These are phyloP conservation scores for Phrynocephalus forsythii DNA, from an alignment of 2,797 vertebrate species.

Conservation along the genomic window DNA sequence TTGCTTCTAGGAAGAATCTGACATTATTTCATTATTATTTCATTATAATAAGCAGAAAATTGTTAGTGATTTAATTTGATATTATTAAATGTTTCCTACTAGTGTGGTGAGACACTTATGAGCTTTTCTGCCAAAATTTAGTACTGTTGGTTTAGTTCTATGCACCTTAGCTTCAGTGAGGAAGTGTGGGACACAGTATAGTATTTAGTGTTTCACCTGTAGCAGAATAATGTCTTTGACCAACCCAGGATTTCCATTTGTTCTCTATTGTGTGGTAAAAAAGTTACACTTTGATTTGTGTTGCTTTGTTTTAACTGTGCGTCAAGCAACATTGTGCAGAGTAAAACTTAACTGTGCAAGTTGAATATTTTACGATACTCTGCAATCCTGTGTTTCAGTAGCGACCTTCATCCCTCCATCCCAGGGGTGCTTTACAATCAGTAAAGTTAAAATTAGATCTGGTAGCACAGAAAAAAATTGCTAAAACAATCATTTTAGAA, in stretches of 20 bases:
- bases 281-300: slow-evolving; percentile 36
- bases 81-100: too few species aligned
- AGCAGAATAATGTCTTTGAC: too few species aligned
- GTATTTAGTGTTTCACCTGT: too few species aligned
- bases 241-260: background rate
- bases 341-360: slow-evolving; percentile 32
- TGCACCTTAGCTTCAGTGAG: too few species aligned
- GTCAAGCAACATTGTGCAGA: slow-evolving; percentile 1
- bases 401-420: slow-evolving; percentile 21
- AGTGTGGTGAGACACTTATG: too few species aligned
- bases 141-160: too few species aligned
- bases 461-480: slow-evolving; percentile 3
- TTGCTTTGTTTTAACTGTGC: slow-evolving; percentile 21
- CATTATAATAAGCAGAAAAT: too few species aligned
- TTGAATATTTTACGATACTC: slow-evolving; percentile 33
- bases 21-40: slow-evolving; percentile 29
- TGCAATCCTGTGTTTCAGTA: slow-evolving; percentile 43
- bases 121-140: too few species aligned
- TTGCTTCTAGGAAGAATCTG: slow-evolving; percentile 9
- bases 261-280: background rate
- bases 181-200: too few species aligned
- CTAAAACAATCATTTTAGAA: slow-evolving; percentile 38
- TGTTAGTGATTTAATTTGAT: too few species aligned
- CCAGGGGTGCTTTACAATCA: slow-evolving; percentile 41
- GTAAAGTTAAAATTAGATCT: slow-evolving; percentile 54